phyloP scores from a whole-genome alignment of 2,888 invertebrate species.

The Aproaerema taeniolella region DNA sequence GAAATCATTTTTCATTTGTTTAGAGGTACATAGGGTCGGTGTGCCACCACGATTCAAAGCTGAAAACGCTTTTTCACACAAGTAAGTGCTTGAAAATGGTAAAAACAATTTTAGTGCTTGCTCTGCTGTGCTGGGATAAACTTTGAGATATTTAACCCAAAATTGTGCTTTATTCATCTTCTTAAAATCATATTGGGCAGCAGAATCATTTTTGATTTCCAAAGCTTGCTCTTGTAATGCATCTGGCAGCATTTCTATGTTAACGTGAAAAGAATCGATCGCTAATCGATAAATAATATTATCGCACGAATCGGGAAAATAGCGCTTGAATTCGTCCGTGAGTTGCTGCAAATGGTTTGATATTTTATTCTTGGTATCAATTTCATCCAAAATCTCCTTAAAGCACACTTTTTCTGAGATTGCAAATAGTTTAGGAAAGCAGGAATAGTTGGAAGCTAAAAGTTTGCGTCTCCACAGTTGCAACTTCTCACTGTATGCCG shows the following conservation, averaged over 20 bases:
- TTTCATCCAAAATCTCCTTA: slow-evolving; percentile 10
- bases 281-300: slow-evolving; percentile 16
- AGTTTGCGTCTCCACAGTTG: slow-evolving; percentile 18
- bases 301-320: slow-evolving; percentile 14
- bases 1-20: too few relatives aligned
- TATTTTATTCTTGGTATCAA: slow-evolving; percentile 11
- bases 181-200: slow-evolving; percentile 20
- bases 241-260: slow-evolving; percentile 16
- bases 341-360: slow-evolving; percentile 17
- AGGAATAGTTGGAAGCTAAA: slow-evolving; percentile 15
- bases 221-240: slow-evolving; percentile 17
- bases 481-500: slow-evolving; percentile 18
- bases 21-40: too few relatives aligned
- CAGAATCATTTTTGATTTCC: slow-evolving; percentile 19
- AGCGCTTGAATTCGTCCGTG: slow-evolving; percentile 15
- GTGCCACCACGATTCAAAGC: too few relatives aligned
- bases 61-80: slow-evolving; percentile 18
- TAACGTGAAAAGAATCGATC: slow-evolving; percentile 17
- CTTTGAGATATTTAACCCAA: slow-evolving; percentile 19
- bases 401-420: slow-evolving; percentile 10
- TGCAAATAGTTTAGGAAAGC: slow-evolving; percentile 12
- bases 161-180: slow-evolving; percentile 16
- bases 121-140: slow-evolving; percentile 17
- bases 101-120: slow-evolving; percentile 19
- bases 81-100: slow-evolving; percentile 15